A percentile compares a stretch with the other conserved stretches of the same genome.
Conservation (phyloP, 1,140 invertebrate species). For the Drosophila malerkotliana region DNA sequence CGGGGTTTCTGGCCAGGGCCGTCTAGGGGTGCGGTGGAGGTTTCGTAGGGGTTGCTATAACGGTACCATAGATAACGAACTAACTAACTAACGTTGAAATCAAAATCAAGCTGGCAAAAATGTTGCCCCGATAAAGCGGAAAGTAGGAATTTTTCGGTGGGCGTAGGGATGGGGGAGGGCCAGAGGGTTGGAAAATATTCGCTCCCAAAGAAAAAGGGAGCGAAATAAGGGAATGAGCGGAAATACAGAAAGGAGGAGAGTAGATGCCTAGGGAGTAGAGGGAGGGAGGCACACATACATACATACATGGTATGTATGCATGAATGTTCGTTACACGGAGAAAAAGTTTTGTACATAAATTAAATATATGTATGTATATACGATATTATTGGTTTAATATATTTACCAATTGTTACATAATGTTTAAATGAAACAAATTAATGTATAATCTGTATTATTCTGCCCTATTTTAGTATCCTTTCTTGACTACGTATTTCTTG, state of each 20-base stretch:
- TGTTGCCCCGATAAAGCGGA: constrained; percentile 8
- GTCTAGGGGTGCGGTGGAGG: not conserved
- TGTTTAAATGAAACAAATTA: too few species aligned
- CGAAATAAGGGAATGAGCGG: constrained; percentile 14
- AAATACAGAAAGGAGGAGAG: constrained; percentile 10
- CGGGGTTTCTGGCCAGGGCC: constrained; percentile 9
- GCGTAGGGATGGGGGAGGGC: constrained; percentile 1
- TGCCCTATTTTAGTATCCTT: too few species aligned
- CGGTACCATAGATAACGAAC: constrained; percentile 62
- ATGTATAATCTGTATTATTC: too few species aligned
- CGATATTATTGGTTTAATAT: too few species aligned
- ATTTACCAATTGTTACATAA: too few species aligned
- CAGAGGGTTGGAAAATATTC: not conserved
- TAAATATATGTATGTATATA: too few species aligned
- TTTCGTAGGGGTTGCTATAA: constrained; percentile 29
- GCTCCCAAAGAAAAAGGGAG: not conserved
- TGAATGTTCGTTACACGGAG: not conserved
- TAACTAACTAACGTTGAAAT: constrained; percentile 75
- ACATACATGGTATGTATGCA: too few species aligned
- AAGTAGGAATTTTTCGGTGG: not conserved
- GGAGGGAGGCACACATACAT: constrained; percentile 2
- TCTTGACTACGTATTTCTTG: too few species aligned
- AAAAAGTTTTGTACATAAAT: not conserved
- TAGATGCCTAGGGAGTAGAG: not conserved
- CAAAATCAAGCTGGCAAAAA: constrained; percentile 54